Evolutionary conservation across 2,113 vertebrate genomes (phyloP).

Genomic region (Hipposideros armiger): DNA sequence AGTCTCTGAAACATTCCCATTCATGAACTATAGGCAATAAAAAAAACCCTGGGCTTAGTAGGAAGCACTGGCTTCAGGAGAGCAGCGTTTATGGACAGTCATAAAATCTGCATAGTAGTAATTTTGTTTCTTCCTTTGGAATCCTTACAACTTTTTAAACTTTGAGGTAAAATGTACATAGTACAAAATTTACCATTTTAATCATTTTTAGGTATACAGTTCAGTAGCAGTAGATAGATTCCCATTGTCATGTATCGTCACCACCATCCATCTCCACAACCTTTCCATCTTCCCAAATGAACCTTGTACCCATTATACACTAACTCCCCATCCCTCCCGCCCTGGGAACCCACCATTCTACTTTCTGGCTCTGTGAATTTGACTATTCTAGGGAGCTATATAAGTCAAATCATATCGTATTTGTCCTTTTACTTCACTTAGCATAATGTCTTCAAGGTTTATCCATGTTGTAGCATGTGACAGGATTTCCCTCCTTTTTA

Average conservation of each 20-base stretch:
- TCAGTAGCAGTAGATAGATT: not conserved
- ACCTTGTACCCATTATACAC: not conserved
- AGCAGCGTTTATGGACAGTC: not conserved
- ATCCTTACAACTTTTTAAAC: not conserved
- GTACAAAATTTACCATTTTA: not conserved
- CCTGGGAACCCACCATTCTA: not conserved
- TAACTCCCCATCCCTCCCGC: fast-evolving
- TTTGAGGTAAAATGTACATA: not conserved
- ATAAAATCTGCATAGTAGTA: not conserved
- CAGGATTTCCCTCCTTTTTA: not conserved
- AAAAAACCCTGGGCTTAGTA: not conserved
- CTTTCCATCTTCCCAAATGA: not conserved
- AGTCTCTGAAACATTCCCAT: not conserved
- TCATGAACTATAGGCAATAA: not conserved
- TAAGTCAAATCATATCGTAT: not conserved
- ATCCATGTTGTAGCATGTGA: not conserved
- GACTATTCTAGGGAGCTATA: not conserved
- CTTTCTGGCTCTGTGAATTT: not conserved
- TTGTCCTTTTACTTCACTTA: not conserved
- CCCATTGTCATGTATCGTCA: too few species aligned
- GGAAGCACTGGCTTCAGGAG: not conserved
- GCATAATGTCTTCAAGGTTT: not conserved
- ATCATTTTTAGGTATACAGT: not conserved
- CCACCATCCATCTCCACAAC: not conserved
- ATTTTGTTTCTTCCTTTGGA: not conserved